Percentiles rank a stretch among this genome's conserved stretches.
Conservation (phyloP, 1,140 invertebrate species). For the Rhynchophorus ferrugineus region DNA sequence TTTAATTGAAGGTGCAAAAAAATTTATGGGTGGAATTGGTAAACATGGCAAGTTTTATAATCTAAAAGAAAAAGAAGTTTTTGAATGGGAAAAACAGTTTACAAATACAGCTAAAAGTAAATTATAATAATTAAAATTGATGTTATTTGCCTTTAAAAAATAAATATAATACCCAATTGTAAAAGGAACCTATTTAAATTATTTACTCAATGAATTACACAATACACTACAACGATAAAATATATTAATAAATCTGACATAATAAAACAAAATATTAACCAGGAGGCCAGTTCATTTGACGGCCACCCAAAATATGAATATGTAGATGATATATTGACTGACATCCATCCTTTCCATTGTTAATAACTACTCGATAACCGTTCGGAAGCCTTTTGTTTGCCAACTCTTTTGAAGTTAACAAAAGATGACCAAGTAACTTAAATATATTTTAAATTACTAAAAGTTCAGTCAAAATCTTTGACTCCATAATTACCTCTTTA, state of each 20-base stretch:
- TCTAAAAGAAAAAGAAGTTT: slow-evolving; percentile 47
- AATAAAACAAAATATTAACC: slow-evolving; percentile 48
- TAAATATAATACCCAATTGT: no score
- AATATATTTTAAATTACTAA: slow-evolving; percentile 17
- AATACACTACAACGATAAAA: no score
- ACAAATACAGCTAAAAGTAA: slow-evolving; percentile 27
- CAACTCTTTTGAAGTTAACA: slow-evolving; percentile 52
- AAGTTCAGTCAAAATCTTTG: background rate
- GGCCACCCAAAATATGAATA: slow-evolving; percentile 68
- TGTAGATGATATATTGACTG: slow-evolving; percentile 71
- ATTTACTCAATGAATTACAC: no score
- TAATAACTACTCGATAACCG: slow-evolving; percentile 57
- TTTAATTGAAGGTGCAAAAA: slow-evolving; percentile 60
- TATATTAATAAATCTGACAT: background rate
- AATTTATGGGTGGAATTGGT: slow-evolving; percentile 58
- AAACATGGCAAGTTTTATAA: slow-evolving; percentile 68
- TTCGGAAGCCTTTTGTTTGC: slow-evolving; percentile 45
- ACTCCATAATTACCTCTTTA: slow-evolving; percentile 40
- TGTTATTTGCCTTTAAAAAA: no score
- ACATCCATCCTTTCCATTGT: slow-evolving; percentile 62
- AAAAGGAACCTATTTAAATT: no score
- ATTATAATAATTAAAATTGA: slow-evolving; percentile 24
- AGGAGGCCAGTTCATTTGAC: slow-evolving; percentile 76
- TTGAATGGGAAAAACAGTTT: slow-evolving; percentile 51
- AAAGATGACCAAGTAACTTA: slow-evolving; percentile 55